Percentiles rank a stretch among this genome's conserved stretches.
Evolutionary conservation across 2,888 invertebrate genomes (phyloP).

Genomic region (Yponomeuta evonymella): DNA sequence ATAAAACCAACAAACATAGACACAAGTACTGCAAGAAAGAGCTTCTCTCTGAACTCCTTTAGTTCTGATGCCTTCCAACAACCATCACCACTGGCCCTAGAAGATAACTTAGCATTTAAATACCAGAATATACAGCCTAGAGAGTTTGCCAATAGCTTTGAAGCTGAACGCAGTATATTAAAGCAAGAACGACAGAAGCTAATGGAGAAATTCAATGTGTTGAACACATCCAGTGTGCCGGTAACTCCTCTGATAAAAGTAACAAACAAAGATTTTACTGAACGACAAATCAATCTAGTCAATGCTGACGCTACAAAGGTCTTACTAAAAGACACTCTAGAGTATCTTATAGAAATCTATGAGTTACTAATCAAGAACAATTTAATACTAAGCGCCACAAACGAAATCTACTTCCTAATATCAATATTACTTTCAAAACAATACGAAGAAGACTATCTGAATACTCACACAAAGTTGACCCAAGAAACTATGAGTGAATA

Average conservation of each 20-base stretch:
- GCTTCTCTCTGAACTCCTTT: constrained; percentile 55
- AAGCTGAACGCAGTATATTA: constrained; percentile 57
- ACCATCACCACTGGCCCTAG: constrained; percentile 41
- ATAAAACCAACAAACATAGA: constrained; percentile 74
- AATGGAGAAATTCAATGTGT: constrained; percentile 65
- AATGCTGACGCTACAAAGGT: constrained; percentile 63
- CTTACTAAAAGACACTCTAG: constrained; percentile 65
- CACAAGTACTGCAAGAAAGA: constrained; percentile 43
- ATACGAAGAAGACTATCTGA: constrained; percentile 44
- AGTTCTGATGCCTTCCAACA: constrained; percentile 53
- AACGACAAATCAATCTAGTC: constrained; percentile 42
- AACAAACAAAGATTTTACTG: constrained; percentile 41
- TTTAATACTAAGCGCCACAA: constrained; percentile 78
- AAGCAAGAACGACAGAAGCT: constrained; percentile 63
- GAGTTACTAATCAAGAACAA: constrained; percentile 75
- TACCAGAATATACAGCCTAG: constrained; percentile 47
- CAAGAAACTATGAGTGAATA: constrained; percentile 26
- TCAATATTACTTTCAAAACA: constrained; percentile 77
- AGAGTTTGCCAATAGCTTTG: constrained; percentile 48
- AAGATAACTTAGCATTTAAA: constrained; percentile 59
- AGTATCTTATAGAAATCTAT: constrained; percentile 76
- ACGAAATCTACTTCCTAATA: constrained; percentile 82
- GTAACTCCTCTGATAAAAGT: constrained; percentile 51
- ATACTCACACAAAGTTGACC: constrained; percentile 33
- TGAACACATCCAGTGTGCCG: constrained; percentile 43